Percentiles rank a stretch among this genome's conserved stretches.
These are phyloP conservation scores for Blastobasis lacticolella DNA, from an alignment of 2,888 invertebrate genomes.

Conservation along the genomic window DNA sequence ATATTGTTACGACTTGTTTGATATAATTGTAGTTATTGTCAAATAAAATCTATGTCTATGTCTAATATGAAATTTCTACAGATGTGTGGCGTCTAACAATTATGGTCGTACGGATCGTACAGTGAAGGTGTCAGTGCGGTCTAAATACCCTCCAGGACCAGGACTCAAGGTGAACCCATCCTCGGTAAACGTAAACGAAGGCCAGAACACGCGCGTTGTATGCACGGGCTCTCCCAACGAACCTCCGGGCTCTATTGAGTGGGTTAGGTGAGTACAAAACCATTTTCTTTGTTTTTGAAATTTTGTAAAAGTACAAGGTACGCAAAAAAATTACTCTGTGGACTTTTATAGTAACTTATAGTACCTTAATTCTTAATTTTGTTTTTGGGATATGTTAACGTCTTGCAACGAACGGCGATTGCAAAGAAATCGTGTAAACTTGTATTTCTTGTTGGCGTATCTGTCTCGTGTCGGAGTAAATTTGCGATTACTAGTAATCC, in stretches of 20 bases:
- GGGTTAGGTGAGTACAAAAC: constrained; percentile 56
- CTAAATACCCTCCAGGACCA: constrained; percentile 25
- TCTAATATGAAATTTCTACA: constrained; percentile 16
- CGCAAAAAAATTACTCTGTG: no score
- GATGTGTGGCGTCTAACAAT: constrained; percentile 84
- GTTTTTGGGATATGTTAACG: no score
- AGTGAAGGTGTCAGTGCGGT: constrained; percentile 79
- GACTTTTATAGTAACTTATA: neutral
- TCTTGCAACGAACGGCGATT: no score
- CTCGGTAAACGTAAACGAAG: constrained; percentile 68
- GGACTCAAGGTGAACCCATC: constrained; percentile 64
- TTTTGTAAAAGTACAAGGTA: neutral
- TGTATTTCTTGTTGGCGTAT: no score
- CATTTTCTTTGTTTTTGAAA: neutral
- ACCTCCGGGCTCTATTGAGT: constrained; percentile 72
- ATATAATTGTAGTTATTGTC: no score
- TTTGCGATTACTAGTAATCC: no score
- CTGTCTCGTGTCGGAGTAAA: no score
- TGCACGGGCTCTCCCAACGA: constrained; percentile 77
- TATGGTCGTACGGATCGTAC: constrained; percentile 77
- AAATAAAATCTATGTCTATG: no score
- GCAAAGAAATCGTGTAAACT: no score
- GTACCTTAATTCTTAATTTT: no score
- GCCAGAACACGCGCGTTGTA: constrained; percentile 45
- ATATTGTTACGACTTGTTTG: no score